Conservation (phyloP, 2,888 invertebrate genomes). For the Alloscopus bannaensis region DNA sequence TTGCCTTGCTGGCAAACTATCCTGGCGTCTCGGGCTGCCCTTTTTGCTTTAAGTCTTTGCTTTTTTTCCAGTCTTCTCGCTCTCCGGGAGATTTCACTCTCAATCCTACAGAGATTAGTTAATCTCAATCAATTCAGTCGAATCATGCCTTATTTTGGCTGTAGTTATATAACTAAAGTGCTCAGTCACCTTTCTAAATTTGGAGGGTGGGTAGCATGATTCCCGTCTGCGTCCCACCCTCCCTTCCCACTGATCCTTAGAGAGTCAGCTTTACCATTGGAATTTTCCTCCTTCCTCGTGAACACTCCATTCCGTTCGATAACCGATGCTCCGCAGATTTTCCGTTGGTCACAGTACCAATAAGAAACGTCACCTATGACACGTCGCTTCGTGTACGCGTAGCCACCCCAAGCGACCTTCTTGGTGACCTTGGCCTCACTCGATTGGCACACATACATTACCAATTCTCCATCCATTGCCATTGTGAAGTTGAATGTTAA, state of each 20-base stretch:
- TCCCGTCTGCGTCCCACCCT: conserved; percentile 34
- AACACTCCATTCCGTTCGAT: conserved; percentile 34
- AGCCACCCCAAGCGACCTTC: conserved; percentile 37
- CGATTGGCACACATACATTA: conserved; percentile 42
- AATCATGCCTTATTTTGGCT: not conserved
- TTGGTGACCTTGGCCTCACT: conserved; percentile 37
- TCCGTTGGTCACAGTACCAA: conserved; percentile 55
- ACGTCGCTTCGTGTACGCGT: conserved; percentile 43
- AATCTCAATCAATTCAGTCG: not conserved
- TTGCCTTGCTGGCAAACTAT: not conserved
- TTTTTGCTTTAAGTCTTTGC: conserved; percentile 7
- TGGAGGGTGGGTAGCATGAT: conserved; percentile 35
- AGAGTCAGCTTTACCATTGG: not conserved
- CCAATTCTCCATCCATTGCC: conserved; percentile 26
- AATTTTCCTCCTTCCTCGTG: not conserved
- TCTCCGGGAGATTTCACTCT: conserved; percentile 39
- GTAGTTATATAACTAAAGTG: no score
- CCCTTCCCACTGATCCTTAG: conserved; percentile 3
- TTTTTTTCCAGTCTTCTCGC: conserved; percentile 27
- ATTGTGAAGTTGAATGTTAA: not conserved
- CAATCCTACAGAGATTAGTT: not conserved
- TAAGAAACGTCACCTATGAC: conserved; percentile 24
- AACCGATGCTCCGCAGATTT: conserved; percentile 45
- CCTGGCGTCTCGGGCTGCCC: not conserved
- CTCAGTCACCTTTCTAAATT: conserved; percentile 44